Conservation (phyloP, 2,888 invertebrate species). For the Myopa testacea region DNA sequence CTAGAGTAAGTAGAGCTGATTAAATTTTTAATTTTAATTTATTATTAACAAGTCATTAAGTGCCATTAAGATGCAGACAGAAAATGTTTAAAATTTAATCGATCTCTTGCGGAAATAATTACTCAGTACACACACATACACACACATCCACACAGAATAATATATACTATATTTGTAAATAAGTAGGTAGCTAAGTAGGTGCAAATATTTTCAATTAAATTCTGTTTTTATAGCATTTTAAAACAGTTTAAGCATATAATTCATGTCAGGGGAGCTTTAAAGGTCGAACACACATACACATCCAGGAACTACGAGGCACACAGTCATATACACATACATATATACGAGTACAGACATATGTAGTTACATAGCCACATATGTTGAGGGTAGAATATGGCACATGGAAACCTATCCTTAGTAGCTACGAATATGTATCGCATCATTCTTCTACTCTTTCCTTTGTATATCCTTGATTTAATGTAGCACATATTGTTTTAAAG, state of each 20-base stretch:
- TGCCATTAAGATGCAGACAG: constrained; percentile 20
- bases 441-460: no score
- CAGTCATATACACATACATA: neutral
- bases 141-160: constrained; percentile 1
- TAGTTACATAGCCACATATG: no score
- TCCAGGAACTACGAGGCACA: neutral
- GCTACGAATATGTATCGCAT: no score
- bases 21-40: constrained; percentile 22
- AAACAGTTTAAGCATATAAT: constrained; percentile 16
- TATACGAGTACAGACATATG: neutral
- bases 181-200: neutral
- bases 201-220: constrained; percentile 21
- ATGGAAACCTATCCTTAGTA: no score
- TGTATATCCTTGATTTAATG: no score
- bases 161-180: constrained; percentile 10
- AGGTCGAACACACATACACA: constrained; percentile 18
- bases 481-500: no score
- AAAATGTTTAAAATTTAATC: constrained; percentile 7
- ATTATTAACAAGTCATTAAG: constrained; percentile 20
- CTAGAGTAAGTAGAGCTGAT: constrained; percentile 3
- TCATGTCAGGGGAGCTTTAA: neutral
- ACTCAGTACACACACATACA: constrained; percentile 15
- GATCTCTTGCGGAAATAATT: constrained; percentile 18
- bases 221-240: constrained; percentile 21
- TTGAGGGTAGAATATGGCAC: no score